Evolutionary conservation across 2,113 vertebrate species (phyloP), one percentile per base, ranked within the genome.

Genomic region (Perca schrenkii): DNA sequence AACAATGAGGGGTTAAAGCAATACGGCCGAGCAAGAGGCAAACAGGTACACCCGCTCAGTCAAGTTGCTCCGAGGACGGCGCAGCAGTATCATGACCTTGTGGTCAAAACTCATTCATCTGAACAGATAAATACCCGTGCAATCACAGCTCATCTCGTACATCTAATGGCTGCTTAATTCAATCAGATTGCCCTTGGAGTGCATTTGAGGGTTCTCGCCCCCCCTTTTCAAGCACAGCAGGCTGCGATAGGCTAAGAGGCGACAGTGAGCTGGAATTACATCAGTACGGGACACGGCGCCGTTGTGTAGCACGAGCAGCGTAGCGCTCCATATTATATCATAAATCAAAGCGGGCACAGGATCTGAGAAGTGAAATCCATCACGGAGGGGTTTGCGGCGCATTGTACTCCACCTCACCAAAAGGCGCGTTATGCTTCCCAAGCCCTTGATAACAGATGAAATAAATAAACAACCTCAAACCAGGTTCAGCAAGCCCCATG

Each of bases 151-250:
- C 89, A 88, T 90, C 88, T 89, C 86, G 82, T 84, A 78, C 85
- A 84, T 86, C 82, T 90, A 91, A 93, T 88, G 91, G 88, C 86
- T 84, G 85, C 53, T 90, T 90, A 92, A 92, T 93, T 93, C 88
- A 90, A 90, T 92, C 88, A 86, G 57, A 68, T 82, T 70, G 73
- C 71, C 88, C 86, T 89, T 90, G 72, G 91, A 90, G 78, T 83
- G 88, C 82, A 90, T 76, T 82, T 76, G 73, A 88, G 85, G 83
- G 47, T 65, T 88, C 68, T 82, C 70, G 1, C 25, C 25, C 25
- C 68, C 80, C 65, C 77, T 84, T 43, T 79, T 81, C 72, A 63
- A 79, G 73, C 82, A 81, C 82, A 69, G 79, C 61, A 46, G 70
- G 77, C 74, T 74, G 75, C 16, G 62, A 82, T 70, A 62, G 82